Percentiles rank a stretch among this genome's conserved stretches.
Evolutionary conservation across 2,888 invertebrate genomes (phyloP).

Genomic region (Trissolcus japonicus): DNA sequence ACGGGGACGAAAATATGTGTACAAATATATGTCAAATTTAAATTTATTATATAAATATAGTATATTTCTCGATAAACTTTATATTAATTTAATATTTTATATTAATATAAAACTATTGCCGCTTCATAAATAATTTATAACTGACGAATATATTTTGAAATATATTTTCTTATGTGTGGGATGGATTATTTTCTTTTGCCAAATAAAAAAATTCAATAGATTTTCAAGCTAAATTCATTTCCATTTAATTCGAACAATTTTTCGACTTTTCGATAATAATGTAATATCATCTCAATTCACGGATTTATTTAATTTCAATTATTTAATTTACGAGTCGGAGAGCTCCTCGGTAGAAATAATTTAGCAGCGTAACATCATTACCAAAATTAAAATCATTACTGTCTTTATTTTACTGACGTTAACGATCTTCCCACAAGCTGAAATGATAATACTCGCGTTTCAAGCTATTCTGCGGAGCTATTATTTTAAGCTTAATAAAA

Average conservation of each 20-base stretch:
- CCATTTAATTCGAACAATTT: neutral
- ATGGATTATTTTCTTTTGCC: neutral
- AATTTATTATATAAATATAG: too few relatives aligned
- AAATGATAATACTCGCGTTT: constrained; percentile 35
- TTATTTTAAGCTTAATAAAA: constrained; percentile 26
- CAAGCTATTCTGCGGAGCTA: constrained; percentile 31
- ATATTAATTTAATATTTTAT: too few relatives aligned
- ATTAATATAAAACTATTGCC: too few relatives aligned
- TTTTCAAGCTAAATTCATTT: neutral
- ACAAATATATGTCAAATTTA: too few relatives aligned
- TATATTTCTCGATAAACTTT: too few relatives aligned
- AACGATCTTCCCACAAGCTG: constrained; percentile 17
- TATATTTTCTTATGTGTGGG: too few relatives aligned
- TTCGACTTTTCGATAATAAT: neutral
- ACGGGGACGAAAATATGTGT: too few relatives aligned
- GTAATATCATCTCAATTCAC: neutral
- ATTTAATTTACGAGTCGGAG: neutral
- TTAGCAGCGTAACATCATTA: constrained; percentile 11
- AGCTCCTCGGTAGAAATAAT: constrained; percentile 7
- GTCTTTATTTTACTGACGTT: constrained; percentile 15
- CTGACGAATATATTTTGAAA: too few relatives aligned
- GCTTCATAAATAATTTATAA: too few relatives aligned
- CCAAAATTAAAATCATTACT: constrained; percentile 19
- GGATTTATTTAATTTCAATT: neutral
- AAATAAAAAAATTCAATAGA: neutral